phyloP scores from a whole-genome alignment of 1,140 invertebrate species.

The Drosophila grimshawi region DNA sequence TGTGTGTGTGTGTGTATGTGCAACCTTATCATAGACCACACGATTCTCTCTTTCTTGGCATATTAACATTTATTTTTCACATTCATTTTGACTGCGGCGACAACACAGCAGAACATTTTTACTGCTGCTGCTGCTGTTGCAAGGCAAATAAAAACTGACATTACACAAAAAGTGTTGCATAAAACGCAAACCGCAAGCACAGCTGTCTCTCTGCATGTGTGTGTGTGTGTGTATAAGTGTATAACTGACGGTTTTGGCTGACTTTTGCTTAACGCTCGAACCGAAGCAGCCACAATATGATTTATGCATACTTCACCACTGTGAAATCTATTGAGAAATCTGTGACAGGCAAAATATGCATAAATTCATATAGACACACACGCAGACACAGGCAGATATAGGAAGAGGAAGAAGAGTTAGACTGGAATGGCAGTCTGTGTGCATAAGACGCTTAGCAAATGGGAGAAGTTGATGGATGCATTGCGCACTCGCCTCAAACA shows the following conservation, averaged over 20 bases:
- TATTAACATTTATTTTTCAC: slow-evolving; percentile 80
- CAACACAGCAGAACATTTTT: slow-evolving; percentile 74
- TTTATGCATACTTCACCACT: slow-evolving; percentile 73
- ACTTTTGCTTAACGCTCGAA: slow-evolving; percentile 72
- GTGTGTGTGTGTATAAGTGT: slow-evolving; percentile 6
- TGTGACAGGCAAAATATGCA: slow-evolving; percentile 76
- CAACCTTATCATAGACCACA: slow-evolving; percentile 45
- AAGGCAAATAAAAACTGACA: slow-evolving; percentile 47
- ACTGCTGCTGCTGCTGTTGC: slow-evolving; percentile 45
- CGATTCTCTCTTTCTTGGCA: slow-evolving; percentile 47
- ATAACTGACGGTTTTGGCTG: slow-evolving; percentile 60
- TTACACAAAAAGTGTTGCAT: slow-evolving; percentile 62
- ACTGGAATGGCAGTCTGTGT: neutral
- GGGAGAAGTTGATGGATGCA: slow-evolving; percentile 49
- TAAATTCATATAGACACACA: slow-evolving; percentile 14
- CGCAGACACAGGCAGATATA: neutral
- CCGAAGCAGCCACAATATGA: slow-evolving; percentile 56
- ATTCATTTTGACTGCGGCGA: slow-evolving; percentile 71
- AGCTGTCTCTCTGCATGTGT: slow-evolving; percentile 41
- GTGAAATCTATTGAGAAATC: slow-evolving; percentile 81
- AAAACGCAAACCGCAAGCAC: slow-evolving; percentile 59
- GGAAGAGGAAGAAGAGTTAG: too few relatives aligned
- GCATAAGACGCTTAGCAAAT: slow-evolving; percentile 44
- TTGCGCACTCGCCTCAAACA: slow-evolving; percentile 32
- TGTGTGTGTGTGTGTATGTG: slow-evolving; percentile 25